phyloP scores from a whole-genome alignment of 1,140 invertebrate genomes.

The Ooceraea biroi region DNA sequence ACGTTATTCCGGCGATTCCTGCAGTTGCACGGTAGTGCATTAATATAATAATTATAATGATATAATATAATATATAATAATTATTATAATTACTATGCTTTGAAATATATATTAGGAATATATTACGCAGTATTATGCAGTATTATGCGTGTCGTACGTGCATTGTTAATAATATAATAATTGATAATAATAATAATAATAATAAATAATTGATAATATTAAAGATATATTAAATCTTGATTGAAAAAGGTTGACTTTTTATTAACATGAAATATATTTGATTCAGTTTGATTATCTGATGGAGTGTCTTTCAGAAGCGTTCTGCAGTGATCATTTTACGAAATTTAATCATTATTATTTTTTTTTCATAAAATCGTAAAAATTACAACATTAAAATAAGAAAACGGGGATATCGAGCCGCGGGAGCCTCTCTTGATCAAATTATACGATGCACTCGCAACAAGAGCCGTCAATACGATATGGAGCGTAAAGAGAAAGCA shows the following conservation, averaged over 20 bases:
- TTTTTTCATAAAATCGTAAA: constrained; percentile 3
- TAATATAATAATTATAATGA: too few species aligned
- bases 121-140: too few species aligned
- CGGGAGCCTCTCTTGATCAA: constrained; percentile 13
- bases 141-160: too few species aligned
- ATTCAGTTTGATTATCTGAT: not conserved
- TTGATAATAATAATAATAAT: too few species aligned
- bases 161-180: too few species aligned
- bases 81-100: too few species aligned
- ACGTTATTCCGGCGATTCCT: not conserved
- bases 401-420: not conserved
- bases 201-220: too few species aligned
- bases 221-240: too few species aligned
- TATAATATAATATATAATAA: too few species aligned
- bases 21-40: not conserved
- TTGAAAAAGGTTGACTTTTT: too few species aligned
- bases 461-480: constrained; percentile 11
- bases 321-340: too few species aligned
- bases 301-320: not conserved
- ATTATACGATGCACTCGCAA: not conserved
- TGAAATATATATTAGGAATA: too few species aligned
- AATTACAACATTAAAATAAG: not conserved
- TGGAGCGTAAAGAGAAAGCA: constrained; percentile 55
- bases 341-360: constrained; percentile 2
- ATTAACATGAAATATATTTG: not conserved